phyloP scores from a whole-genome alignment of 2,113 vertebrate genomes.

The Ciconia boyciana region DNA sequence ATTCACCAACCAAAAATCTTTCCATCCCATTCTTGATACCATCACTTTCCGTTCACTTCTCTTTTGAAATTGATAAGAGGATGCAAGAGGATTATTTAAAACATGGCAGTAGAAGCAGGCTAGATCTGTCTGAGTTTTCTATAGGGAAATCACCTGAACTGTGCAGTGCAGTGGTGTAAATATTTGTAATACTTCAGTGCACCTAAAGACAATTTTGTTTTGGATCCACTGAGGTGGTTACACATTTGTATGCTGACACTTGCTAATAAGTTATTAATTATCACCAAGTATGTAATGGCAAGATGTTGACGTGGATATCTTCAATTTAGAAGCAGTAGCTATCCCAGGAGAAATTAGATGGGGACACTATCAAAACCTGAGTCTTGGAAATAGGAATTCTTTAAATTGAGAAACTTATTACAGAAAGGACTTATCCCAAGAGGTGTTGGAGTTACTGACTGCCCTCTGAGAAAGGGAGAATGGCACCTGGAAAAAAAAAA shows the following conservation, averaged over 20 bases:
- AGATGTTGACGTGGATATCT: background rate
- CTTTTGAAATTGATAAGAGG: background rate
- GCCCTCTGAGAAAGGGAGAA: background rate
- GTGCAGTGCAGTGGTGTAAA: background rate
- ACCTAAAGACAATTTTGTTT: background rate
- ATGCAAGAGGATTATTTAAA: background rate
- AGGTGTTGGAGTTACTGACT: background rate
- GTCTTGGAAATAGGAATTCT: background rate
- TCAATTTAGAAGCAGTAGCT: background rate
- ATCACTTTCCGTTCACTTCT: background rate
- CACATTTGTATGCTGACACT: background rate
- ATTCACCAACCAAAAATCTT: background rate
- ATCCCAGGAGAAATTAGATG: background rate
- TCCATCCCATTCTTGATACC: fast-evolving
- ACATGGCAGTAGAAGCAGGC: background rate
- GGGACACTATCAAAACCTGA: background rate
- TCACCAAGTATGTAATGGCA: background rate
- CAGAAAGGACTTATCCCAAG: background rate
- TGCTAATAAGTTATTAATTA: background rate
- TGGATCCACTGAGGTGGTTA: background rate
- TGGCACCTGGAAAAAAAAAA: background rate
- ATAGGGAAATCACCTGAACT: background rate
- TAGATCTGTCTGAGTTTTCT: background rate
- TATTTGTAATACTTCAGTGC: background rate
- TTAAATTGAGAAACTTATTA: background rate